phyloP scores from a whole-genome alignment of 2,888 invertebrate genomes.

The Unio delphinus region DNA sequence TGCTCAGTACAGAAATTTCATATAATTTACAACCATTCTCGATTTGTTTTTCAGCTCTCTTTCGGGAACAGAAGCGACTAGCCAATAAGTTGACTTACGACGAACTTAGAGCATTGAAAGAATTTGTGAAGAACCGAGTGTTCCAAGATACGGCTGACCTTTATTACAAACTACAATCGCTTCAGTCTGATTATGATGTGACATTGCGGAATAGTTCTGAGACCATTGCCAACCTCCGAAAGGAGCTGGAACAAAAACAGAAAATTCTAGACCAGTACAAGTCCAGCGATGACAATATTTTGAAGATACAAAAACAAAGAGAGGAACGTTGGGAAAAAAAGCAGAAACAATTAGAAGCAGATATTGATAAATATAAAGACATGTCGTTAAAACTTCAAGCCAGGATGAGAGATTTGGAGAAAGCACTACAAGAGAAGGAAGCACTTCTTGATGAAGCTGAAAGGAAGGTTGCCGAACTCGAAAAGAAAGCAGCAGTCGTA shows the following conservation, averaged over 20 bases:
- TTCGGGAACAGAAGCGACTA: constrained; percentile 42
- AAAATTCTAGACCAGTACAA: constrained; percentile 17
- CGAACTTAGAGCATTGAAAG: constrained; percentile 37
- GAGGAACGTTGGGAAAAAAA: constrained; percentile 37
- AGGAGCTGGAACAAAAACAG: constrained; percentile 4
- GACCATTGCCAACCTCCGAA: constrained; percentile 23
- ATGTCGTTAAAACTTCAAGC: constrained; percentile 18
- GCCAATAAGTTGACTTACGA: constrained; percentile 46
- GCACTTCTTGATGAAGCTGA: constrained; percentile 10
- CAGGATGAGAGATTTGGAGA: constrained; percentile 18
- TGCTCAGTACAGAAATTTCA: no score
- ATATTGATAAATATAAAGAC: constrained; percentile 31
- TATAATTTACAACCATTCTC: background rate
- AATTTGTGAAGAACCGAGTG: constrained; percentile 40
- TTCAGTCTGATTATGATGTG: constrained; percentile 39
- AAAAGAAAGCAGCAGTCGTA: constrained; percentile 22
- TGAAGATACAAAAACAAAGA: constrained; percentile 18
- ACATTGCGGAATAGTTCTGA: constrained; percentile 33
- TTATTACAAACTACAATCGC: constrained; percentile 32
- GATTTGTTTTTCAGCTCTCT: constrained; percentile 31
- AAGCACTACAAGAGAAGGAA: constrained; percentile 24
- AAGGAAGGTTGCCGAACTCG: constrained; percentile 16
- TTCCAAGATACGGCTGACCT: constrained; percentile 36
- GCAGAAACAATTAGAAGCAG: constrained; percentile 32
- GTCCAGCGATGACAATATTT: constrained; percentile 18